Conservation (phyloP, 2,113 vertebrate species). For the Malaclemys terrapin region DNA sequence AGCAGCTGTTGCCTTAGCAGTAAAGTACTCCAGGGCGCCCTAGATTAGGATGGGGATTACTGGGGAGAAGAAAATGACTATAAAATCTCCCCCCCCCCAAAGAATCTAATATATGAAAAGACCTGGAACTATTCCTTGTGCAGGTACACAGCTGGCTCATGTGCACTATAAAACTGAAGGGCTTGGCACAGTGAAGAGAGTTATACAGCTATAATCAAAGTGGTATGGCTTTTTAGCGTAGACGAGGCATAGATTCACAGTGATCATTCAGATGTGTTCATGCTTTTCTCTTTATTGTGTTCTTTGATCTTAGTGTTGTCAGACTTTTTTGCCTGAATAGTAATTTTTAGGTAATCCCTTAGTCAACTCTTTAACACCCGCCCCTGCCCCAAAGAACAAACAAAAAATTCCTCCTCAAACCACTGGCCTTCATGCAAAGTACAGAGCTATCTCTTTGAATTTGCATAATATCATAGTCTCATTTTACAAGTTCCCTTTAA, state of each 20-base stretch:
- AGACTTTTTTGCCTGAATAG: neutral
- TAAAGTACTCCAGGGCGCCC: neutral
- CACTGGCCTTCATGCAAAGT: neutral
- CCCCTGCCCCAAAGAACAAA: neutral
- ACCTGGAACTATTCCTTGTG: neutral
- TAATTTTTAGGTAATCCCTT: neutral
- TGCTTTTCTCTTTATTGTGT: neutral
- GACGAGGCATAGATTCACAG: neutral
- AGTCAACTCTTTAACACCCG: neutral
- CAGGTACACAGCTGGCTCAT: rapidly evolving
- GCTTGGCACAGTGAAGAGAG: neutral
- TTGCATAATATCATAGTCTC: neutral
- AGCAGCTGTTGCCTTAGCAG: rapidly evolving
- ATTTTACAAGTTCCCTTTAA: neutral
- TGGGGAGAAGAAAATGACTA: neutral
- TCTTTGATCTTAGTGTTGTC: neutral
- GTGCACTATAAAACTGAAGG: neutral
- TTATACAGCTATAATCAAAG: neutral
- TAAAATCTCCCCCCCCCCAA: neutral
- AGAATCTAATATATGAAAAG: neutral
- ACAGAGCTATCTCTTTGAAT: neutral
- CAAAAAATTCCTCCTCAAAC: neutral
- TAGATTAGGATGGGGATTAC: neutral
- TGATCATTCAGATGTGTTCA: neutral
- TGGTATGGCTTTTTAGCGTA: neutral